phyloP scores from a whole-genome alignment of 2,888 invertebrate species.

The Tenthredo scrophulariae region DNA sequence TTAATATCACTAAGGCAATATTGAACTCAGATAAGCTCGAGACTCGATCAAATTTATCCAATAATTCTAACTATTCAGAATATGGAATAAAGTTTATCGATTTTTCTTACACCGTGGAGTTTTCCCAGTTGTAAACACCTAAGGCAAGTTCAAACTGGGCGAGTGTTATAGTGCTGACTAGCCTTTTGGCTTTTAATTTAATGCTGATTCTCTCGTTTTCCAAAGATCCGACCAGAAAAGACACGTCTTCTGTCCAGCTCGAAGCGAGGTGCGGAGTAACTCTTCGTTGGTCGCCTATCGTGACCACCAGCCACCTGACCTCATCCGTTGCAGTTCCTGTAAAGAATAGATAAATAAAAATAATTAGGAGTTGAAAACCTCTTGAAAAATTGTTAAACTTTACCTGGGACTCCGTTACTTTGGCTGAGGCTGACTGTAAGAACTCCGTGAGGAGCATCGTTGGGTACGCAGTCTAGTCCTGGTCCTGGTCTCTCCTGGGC shows the following conservation, averaged over 20 bases:
- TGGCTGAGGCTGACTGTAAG: conserved; percentile 77
- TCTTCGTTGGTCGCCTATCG: conserved; percentile 77
- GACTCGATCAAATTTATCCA: background rate
- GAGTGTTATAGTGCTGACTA: conserved; percentile 79
- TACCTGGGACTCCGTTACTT: conserved; percentile 62
- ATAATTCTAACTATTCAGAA: background rate
- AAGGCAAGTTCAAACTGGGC: conserved; percentile 78
- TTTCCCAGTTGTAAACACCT: conserved; percentile 78
- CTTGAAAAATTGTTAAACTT: background rate
- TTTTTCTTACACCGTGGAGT: conserved; percentile 74
- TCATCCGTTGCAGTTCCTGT: conserved; percentile 74
- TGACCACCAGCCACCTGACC: conserved; percentile 77
- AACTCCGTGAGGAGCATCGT: conserved; percentile 75
- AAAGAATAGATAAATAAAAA: conserved; percentile 14
- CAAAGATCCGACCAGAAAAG: conserved; percentile 78
- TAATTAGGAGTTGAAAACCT: background rate
- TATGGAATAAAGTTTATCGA: background rate
- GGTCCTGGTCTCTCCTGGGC: conserved; percentile 73
- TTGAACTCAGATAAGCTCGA: background rate
- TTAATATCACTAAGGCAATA: background rate
- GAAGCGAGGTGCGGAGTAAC: conserved; percentile 75
- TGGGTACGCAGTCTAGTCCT: conserved; percentile 69
- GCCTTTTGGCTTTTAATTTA: conserved; percentile 79
- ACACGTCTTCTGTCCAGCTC: conserved; percentile 79
- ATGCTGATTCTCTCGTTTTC: conserved; percentile 77